phyloP scores from a whole-genome alignment of 2,888 invertebrate species.

The Teleogryllus oceanicus region DNA sequence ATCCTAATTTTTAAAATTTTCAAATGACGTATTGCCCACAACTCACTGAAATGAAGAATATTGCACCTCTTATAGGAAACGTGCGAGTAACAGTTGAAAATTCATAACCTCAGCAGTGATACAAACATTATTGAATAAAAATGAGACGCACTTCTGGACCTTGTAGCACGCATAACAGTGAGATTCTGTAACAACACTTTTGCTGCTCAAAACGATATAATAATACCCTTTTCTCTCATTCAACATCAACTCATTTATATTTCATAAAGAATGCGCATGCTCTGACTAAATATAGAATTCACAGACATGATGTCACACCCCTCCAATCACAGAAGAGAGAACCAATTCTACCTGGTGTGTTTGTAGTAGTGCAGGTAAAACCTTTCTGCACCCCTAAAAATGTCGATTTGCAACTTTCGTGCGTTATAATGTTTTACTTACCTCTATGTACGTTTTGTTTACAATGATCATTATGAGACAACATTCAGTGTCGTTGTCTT shows the following conservation, averaged over 20 bases:
- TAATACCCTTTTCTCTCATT: not conserved
- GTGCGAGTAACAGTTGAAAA: slow-evolving; percentile 5
- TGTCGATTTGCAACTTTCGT: too few relatives aligned
- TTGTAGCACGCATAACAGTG: not conserved
- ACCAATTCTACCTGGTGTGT: not conserved
- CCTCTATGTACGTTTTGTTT: too few relatives aligned
- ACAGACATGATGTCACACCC: slow-evolving; percentile 37
- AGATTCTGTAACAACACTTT: slow-evolving; percentile 19
- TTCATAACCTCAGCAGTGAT: slow-evolving; percentile 11
- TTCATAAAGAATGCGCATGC: slow-evolving; percentile 38
- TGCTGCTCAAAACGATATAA: not conserved
- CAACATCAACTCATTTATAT: slow-evolving; percentile 34
- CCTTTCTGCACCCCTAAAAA: too few relatives aligned
- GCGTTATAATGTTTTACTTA: too few relatives aligned
- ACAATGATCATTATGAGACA: too few relatives aligned
- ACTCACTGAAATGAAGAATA: not conserved
- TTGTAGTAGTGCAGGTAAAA: too few relatives aligned
- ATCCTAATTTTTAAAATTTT: not conserved
- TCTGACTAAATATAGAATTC: slow-evolving; percentile 37
- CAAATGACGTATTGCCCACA: not conserved
- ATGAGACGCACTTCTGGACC: not conserved
- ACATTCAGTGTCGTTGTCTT: too few relatives aligned
- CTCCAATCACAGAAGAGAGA: slow-evolving; percentile 36
- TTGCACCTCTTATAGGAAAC: not conserved
- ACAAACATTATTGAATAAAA: slow-evolving; percentile 20